Evolutionary conservation across 2,113 vertebrate genomes (phyloP).

Genomic region (Etheostoma cragini): DNA sequence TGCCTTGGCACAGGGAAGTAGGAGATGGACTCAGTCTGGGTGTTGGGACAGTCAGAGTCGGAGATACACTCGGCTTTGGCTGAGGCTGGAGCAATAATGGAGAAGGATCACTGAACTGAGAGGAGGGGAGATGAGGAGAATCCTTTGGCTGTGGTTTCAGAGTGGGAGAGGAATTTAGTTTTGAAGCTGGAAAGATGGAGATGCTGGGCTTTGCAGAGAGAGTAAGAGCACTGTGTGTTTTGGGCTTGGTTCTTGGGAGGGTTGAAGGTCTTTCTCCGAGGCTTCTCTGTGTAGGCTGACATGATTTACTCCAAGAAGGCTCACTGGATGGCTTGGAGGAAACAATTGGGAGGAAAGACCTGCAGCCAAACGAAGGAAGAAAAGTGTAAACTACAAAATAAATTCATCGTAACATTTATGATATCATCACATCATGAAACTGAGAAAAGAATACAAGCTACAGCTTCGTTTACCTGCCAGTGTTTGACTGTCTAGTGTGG

Average conservation of each 20-base stretch:
- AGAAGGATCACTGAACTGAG: conserved; percentile 41
- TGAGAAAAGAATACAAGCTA: not conserved
- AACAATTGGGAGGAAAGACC: conserved; percentile 56
- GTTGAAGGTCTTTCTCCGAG: conserved; percentile 53
- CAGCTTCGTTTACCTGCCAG: conserved; percentile 55
- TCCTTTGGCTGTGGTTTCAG: conserved; percentile 58
- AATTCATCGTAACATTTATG: not conserved
- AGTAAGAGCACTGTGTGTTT: conserved; percentile 41
- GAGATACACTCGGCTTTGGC: conserved; percentile 56
- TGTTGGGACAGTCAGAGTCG: conserved; percentile 57
- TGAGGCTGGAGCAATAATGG: conserved; percentile 23
- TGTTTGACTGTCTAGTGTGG: conserved; percentile 5
- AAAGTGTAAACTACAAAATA: not conserved
- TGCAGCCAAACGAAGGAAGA: conserved; percentile 18
- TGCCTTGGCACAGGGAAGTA: conserved; percentile 34
- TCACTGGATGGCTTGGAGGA: conserved; percentile 30
- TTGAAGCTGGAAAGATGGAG: conserved; percentile 46
- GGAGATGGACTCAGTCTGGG: conserved; percentile 66
- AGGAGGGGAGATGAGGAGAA: conserved; percentile 28
- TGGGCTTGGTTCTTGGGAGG: conserved; percentile 60
- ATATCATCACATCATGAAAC: not conserved
- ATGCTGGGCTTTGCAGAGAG: conserved; percentile 41
- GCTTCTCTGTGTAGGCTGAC: conserved; percentile 34
- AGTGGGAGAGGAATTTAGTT: conserved; percentile 55
- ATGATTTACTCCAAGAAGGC: conserved; percentile 32